These are phyloP conservation scores for Tiliqua scincoides DNA, from an alignment of 2,113 vertebrate species.

Conservation along the genomic window DNA sequence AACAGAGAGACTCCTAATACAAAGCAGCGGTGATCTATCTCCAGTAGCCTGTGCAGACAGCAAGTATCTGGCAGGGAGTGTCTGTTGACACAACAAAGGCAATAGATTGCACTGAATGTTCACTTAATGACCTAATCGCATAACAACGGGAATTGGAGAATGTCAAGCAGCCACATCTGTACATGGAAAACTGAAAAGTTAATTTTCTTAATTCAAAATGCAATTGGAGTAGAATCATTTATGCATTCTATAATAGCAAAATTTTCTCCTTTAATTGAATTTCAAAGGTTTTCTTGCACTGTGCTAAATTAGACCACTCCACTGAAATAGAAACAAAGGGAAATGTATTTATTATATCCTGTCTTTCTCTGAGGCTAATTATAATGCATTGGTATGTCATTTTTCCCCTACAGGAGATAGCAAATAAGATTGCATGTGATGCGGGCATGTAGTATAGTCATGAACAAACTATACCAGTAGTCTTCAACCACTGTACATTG, in stretches of 20 bases:
- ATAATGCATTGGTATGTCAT: neutral
- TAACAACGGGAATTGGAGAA: no score
- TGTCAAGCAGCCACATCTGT: no score
- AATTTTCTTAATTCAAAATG: neutral
- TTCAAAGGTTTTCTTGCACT: neutral
- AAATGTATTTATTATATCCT: neutral
- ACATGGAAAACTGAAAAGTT: constrained; percentile 21
- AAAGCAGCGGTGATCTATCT: no score
- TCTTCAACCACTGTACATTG: no score
- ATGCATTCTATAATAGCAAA: neutral
- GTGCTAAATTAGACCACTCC: constrained; percentile 13
- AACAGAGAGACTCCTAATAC: no score
- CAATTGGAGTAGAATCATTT: neutral
- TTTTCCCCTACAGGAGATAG: constrained; percentile 6
- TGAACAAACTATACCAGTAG: no score
- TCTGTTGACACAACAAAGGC: no score
- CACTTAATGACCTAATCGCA: no score
- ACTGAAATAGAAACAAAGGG: neutral
- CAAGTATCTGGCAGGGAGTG: no score
- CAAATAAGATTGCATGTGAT: neutral
- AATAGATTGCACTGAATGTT: no score
- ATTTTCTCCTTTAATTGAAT: neutral
- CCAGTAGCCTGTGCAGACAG: no score
- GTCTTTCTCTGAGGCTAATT: neutral
- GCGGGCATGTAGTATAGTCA: neutral